These are phyloP conservation scores for Lysandra bellargus DNA, from an alignment of 2,888 invertebrate genomes.

Conservation along the genomic window DNA sequence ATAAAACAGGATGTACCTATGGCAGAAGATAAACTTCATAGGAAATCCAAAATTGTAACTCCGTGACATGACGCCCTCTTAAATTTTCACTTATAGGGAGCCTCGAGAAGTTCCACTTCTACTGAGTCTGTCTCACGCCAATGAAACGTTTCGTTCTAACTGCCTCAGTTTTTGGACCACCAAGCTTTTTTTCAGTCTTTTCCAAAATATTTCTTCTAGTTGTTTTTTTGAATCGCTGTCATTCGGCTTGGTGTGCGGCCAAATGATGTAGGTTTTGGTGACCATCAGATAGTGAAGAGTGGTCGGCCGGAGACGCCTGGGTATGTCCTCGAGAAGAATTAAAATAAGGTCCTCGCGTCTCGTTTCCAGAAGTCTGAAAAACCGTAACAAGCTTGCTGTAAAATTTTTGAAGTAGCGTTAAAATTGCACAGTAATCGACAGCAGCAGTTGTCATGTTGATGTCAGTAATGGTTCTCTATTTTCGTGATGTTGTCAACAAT, in stretches of 20 bases:
- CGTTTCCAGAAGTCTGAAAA: conserved; percentile 79
- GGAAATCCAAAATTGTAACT: not conserved
- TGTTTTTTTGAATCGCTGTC: conserved; percentile 45
- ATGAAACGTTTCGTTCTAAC: conserved; percentile 52
- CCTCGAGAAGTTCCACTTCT: not conserved
- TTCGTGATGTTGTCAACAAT: too few species aligned
- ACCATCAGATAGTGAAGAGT: conserved; percentile 84
- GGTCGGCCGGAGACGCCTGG: conserved; percentile 80
- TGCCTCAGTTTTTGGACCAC: conserved; percentile 53
- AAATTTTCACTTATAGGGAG: not conserved
- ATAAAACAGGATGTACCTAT: not conserved
- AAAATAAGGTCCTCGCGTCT: conserved; percentile 82
- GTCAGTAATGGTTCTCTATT: too few species aligned
- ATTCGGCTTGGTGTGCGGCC: conserved; percentile 64
- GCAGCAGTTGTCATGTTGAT: too few species aligned
- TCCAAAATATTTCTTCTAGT: conserved; percentile 67
- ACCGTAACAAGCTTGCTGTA: too few species aligned
- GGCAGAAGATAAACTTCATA: not conserved
- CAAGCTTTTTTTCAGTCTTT: conserved; percentile 63
- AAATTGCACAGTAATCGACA: too few species aligned
- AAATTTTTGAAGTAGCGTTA: too few species aligned
- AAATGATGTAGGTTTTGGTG: conserved; percentile 85
- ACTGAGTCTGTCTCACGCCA: conserved; percentile 48
- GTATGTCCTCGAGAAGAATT: conserved; percentile 84
- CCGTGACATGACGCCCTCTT: not conserved